Evolutionary conservation across 2,888 invertebrate species (phyloP), one percentile per base, ranked within the genome.

Genomic region (Coremacera marginata): DNA sequence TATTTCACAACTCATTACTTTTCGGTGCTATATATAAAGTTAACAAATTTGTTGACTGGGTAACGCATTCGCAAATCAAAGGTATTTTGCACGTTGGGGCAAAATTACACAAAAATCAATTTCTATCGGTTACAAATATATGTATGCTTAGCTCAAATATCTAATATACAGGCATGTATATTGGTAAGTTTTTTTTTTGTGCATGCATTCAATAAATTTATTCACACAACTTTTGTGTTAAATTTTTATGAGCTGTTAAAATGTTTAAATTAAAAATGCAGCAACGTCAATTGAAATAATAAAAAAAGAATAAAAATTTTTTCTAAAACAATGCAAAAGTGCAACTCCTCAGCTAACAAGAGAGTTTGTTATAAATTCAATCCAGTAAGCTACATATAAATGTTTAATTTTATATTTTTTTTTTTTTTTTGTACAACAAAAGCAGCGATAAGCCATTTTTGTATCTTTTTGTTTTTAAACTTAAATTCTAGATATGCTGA

Each of bases 331-430:
- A 75, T 71, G 76, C 71, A 34, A 71, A 78, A 75, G 82, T 83
- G 85, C 91, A 91, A 91, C 86, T 91, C 91, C 91, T 85, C 91
- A 86, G 86, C 85, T 86, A 86, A 87, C 85, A 82, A 80, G 25
- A 31, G 44, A 11, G n/a, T n/a, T 44, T 44, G 11, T 44, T 44
- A 44, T 44, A 44, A 44, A 14, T 44, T 44, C 44, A 44, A 44
- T 44, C 44, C 44, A 44, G 14, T 44, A 11, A 44, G 3, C 11
- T 44, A 44, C 11, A 44, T 14, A 44, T 14, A 44, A 44, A 14
- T 44, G 11, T 44, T 44, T 44, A 44, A 2, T 44, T 44, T 11
- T 44, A 11, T 11, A 44, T 44, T 11, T 44, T 11, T 44, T 11
- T 44, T 44, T 11, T 44, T 11, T 44, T 11, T 44, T 44, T 44